These are phyloP conservation scores for Dreissena rostriformis DNA, from an alignment of 1,140 invertebrate genomes.

Conservation along the genomic window DNA sequence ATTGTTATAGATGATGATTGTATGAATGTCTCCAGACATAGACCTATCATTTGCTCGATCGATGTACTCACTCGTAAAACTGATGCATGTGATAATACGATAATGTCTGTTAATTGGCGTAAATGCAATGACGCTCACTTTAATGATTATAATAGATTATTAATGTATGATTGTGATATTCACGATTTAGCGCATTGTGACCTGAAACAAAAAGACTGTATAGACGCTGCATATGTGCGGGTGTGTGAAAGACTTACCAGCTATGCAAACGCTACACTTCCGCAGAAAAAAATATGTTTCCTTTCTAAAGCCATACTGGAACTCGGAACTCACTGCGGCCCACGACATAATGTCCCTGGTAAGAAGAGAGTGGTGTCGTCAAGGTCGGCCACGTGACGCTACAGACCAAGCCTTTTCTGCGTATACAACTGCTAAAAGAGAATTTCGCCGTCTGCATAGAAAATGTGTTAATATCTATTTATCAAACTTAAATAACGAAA, in stretches of 20 bases:
- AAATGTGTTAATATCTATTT: not conserved
- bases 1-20: no score
- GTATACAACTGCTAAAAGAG: slow-evolving; percentile 12
- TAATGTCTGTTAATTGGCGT: not conserved
- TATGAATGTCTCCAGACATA: slow-evolving; percentile 26
- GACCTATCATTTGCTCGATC: slow-evolving; percentile 7
- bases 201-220: not conserved
- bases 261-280: not conserved
- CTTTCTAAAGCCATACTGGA: slow-evolving; percentile 5
- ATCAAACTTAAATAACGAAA: not conserved
- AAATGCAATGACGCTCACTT: not conserved
- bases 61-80: not conserved
- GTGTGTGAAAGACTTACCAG: not conserved
- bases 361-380: not conserved
- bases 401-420: not conserved
- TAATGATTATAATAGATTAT: not conserved
- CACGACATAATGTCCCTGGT: not conserved
- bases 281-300: not conserved
- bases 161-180: not conserved
- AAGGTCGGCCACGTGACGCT: not conserved
- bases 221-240: not conserved
- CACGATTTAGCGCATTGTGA: not conserved
- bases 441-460: slow-evolving; percentile 16
- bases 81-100: not conserved
- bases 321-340: not conserved